A percentile compares a stretch with the other conserved stretches of the same genome.
Evolutionary conservation across 2,797 vertebrate species (phyloP).

Genomic region (Acanthopagrus latus): DNA sequence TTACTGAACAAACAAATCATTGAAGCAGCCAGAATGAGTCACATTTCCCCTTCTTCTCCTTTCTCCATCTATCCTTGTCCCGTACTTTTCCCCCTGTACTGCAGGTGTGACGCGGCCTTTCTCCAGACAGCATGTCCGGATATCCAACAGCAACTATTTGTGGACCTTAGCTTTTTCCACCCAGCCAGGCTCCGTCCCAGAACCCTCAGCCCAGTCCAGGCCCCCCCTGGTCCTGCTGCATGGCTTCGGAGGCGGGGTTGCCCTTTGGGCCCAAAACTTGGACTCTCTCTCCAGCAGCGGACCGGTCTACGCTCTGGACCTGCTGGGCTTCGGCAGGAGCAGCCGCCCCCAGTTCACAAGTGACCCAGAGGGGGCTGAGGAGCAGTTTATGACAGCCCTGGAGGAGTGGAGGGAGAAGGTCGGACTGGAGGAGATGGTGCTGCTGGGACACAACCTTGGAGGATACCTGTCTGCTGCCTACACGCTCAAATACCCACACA

Average conservation of each 20-base stretch:
- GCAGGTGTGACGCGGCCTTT: conserved; percentile 88
- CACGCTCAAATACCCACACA: conserved; percentile 90
- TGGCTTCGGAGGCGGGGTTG: conserved; percentile 94
- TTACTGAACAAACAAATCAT: not conserved
- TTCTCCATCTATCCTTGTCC: not conserved
- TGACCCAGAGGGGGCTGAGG: conserved; percentile 88
- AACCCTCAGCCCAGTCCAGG: conserved; percentile 46
- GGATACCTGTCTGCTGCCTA: conserved; percentile 93
- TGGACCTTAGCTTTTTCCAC: conserved; percentile 91
- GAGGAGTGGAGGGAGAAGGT: conserved; percentile 93
- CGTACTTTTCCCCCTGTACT: conserved; percentile 17
- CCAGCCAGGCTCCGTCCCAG: conserved; percentile 2
- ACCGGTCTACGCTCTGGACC: conserved; percentile 91
- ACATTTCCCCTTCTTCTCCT: not conserved
- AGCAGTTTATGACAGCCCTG: conserved; percentile 91
- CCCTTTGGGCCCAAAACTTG: conserved; percentile 95
- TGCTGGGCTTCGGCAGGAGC: conserved; percentile 95
- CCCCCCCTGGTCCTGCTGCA: conserved; percentile 93
- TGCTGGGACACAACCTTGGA: conserved; percentile 95
- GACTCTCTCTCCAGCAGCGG: conserved; percentile 87
- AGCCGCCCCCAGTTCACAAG: conserved; percentile 88
- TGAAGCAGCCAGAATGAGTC: not conserved
- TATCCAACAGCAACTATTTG: conserved; percentile 91
- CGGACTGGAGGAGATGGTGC: conserved; percentile 90
- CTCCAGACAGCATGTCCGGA: conserved; percentile 87